Conservation (phyloP, 2,797 vertebrate genomes). For the Hephaestus fuliginosus region DNA sequence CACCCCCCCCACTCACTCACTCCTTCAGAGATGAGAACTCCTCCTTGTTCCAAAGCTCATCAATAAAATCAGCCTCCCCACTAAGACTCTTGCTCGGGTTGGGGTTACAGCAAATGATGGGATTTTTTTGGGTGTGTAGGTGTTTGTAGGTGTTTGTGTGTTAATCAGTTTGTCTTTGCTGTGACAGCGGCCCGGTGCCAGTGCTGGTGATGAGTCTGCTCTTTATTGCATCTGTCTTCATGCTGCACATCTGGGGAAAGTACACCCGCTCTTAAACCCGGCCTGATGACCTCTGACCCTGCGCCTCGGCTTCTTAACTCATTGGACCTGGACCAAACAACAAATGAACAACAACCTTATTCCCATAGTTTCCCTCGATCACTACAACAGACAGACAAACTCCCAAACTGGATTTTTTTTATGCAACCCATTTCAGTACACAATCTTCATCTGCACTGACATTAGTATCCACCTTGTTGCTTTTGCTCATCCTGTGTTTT, state of each 20-base stretch:
- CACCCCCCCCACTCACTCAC: constrained; percentile 47
- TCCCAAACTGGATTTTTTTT: constrained; percentile 59
- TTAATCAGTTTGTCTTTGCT: constrained; percentile 60
- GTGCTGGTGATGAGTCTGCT: constrained; percentile 99
- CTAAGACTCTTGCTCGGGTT: constrained; percentile 36
- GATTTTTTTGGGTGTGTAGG: constrained; percentile 28
- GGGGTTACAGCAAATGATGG: constrained; percentile 44
- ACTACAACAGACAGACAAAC: constrained; percentile 46
- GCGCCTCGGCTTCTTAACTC: constrained; percentile 82
- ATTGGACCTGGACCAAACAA: constrained; percentile 94
- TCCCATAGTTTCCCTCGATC: constrained; percentile 26
- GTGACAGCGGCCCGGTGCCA: constrained; percentile 94
- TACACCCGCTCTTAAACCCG: constrained; percentile 96
- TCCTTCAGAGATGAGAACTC: constrained; percentile 80
- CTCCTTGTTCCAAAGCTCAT: constrained; percentile 82
- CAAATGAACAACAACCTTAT: constrained; percentile 65
- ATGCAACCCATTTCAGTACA: constrained; percentile 30
- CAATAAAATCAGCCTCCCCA: constrained; percentile 78
- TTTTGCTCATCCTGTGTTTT: constrained; percentile 40
- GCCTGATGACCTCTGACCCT: constrained; percentile 69
- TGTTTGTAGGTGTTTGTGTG: constrained; percentile 21
- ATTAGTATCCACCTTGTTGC: constrained; percentile 26
- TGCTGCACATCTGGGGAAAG: constrained; percentile 99
- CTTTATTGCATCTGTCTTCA: constrained; percentile 99
- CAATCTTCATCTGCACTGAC: constrained; percentile 37